Base-by-base conservation (phyloP, 1,140 invertebrate genomes). In the Bombus confusus region DNA sequence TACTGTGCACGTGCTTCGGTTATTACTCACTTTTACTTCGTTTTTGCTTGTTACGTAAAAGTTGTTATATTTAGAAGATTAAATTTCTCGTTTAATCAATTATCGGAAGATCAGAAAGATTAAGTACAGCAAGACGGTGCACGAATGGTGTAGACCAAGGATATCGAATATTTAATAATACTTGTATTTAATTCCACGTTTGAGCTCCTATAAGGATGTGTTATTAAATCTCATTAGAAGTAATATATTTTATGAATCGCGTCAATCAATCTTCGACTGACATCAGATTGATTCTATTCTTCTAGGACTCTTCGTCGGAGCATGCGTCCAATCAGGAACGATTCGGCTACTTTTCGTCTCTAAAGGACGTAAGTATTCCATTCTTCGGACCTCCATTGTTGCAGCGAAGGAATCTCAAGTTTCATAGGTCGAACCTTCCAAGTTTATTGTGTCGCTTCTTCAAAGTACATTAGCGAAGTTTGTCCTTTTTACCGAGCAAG, bases 261-360 rank as follows among this genome's bases (percentile, higher is more conserved):
- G n/a, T 66, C 47, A 52, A 8, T 31, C n/a, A 18, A 66, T 13
- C 6, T 22, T 69, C 68, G 9, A 69, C 37, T n/a, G 37, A 18
- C 13, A 22, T 43, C n/a, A n/a, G 85, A 39, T 57, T 78, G 86
- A 87, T 90, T 83, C 91, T n/a, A 71, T 73, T 73, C 34, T 86
- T 57, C 10, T 86, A 95, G 95, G 95, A 95, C 71, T 93, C 95
- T 13, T 90, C 94, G 71, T 91, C 93, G 72, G 95, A 95, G 81
- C 94, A 95, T 93, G 92, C 92, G 59, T 91, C 95, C 77, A 95
- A 92, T 89, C 95, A 95, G 78, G 95, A 95, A 62, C 93, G 94
- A 83, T 95, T 95, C 75, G 94, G 94, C 72, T 95, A 95, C 87
- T 95, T 95, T 88, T 94, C 95, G 10, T 95, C 95, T 62, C 87